Conservation (phyloP, 2,113 vertebrate genomes). For the Jaculus jaculus region DNA sequence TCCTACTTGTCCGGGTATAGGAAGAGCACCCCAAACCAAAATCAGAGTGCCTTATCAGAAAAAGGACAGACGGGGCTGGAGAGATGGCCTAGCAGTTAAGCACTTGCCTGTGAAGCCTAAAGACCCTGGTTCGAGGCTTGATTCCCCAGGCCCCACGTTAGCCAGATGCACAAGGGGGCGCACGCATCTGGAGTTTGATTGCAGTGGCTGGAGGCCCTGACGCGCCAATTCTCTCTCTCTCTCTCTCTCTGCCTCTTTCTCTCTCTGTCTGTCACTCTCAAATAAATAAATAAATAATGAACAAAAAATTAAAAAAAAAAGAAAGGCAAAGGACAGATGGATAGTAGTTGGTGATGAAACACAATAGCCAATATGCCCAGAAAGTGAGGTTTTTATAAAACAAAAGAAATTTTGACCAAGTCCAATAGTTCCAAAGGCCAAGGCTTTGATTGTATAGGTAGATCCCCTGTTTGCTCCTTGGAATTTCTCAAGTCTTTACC, state of each 20-base stretch:
- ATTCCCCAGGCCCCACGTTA: no score
- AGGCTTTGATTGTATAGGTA: neutral
- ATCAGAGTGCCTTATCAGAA: neutral
- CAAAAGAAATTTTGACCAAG: conserved; percentile 4
- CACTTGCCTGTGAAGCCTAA: no score
- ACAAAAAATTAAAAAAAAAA: no score
- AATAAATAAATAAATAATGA: no score
- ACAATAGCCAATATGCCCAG: neutral
- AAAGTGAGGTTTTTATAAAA: neutral
- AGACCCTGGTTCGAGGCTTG: no score
- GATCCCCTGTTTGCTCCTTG: neutral
- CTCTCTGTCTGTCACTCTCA: no score
- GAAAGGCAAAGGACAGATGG: neutral
- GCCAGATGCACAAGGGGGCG: no score
- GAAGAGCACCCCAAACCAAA: neutral
- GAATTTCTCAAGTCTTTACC: neutral
- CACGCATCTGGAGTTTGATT: no score
- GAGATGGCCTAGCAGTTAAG: no score
- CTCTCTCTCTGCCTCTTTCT: no score
- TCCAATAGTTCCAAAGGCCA: neutral
- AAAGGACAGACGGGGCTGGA: neutral
- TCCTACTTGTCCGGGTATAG: neutral
- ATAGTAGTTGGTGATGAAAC: neutral
- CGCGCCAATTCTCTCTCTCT: no score
- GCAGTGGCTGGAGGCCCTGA: no score